Evolutionary conservation across 2,797 vertebrate species (phyloP), one percentile per base, ranked within the genome.

Genomic region (Nyctibius grandis): DNA sequence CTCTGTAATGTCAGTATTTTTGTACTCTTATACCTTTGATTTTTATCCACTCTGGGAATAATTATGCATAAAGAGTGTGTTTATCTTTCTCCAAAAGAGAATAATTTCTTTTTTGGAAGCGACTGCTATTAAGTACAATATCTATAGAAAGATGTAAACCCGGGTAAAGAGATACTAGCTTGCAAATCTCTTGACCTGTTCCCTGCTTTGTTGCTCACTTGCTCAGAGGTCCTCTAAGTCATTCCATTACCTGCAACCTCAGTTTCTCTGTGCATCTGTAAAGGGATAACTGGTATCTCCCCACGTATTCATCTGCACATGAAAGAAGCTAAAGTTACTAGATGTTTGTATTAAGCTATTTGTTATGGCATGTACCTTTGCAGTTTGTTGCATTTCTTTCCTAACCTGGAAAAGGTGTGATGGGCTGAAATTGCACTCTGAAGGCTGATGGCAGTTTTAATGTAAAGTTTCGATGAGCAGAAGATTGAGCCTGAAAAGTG

Each of bases 231-330:
- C 3, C 21, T 80, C 5, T 8, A n/a, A 81, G 40, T 73, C 11
- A 45, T 83, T 68, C 65, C 20, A 7, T 69, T 63, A 44, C 54
- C 51, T 76, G 26, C 38, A 63, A 23, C 22, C 16, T 76, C 40
- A 33, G 28, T 61, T 86, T 48, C 61, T 44, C 18, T 63, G 33
- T 54, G 45, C 4, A 10, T 73, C 31, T 77, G 6, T 74, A 26
- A 83, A 86, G 9, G 40, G 36, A 8, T 65, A 76, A 48, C 3
- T 54, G 38, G 2, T 85, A 17, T 13, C 6, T 54, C 47, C 15
- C 33, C 7, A 29, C 0, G 0, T 64, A 6, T 34, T 67, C 16
- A 47, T 54, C 42, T 79, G 50, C 25, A 9, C 5, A 3, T 76
- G 64, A 68, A 78, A 50, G 38, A 33, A 57, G 13, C 7, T 48